Evolutionary conservation across 2,888 invertebrate genomes (phyloP).

Genomic region (Ligdia adustata): DNA sequence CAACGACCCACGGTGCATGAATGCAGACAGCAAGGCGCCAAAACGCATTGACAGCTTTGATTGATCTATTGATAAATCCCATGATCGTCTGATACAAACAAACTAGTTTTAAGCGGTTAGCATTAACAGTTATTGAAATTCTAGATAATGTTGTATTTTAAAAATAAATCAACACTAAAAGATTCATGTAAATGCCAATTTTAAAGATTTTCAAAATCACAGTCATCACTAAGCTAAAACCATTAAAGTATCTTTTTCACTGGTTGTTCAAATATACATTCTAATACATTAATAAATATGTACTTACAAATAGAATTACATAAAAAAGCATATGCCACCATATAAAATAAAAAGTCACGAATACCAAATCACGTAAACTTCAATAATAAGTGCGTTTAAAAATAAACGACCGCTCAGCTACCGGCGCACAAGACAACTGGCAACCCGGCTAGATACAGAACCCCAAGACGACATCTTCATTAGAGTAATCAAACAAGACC

Average conservation of each 20-base stretch:
- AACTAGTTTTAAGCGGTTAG: conserved; percentile 24
- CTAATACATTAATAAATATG: too few relatives aligned
- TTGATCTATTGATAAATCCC: conserved; percentile 58
- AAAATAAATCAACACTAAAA: too few relatives aligned
- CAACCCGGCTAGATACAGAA: not conserved
- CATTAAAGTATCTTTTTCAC: too few relatives aligned
- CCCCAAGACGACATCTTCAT: conserved; percentile 5
- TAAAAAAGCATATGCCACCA: conserved; percentile 7
- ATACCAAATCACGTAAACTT: not conserved
- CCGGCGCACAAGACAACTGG: conserved; percentile 3
- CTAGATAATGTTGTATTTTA: not conserved
- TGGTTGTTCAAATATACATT: too few relatives aligned
- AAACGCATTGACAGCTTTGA: conserved; percentile 60
- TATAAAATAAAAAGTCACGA: not conserved
- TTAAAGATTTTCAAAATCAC: too few relatives aligned
- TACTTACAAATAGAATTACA: conserved; percentile 4
- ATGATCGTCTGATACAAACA: conserved; percentile 23
- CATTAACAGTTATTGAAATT: conserved; percentile 16
- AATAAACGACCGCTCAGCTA: conserved; percentile 4
- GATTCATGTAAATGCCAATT: too few relatives aligned
- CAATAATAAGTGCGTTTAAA: not conserved
- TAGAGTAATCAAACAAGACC: conserved; percentile 21
- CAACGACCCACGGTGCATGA: conserved; percentile 55
- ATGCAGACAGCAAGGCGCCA: conserved; percentile 73
- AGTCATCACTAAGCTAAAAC: too few relatives aligned